Base-by-base conservation (phyloP, 2,888 invertebrate species). In the Tortrix viridana region DNA sequence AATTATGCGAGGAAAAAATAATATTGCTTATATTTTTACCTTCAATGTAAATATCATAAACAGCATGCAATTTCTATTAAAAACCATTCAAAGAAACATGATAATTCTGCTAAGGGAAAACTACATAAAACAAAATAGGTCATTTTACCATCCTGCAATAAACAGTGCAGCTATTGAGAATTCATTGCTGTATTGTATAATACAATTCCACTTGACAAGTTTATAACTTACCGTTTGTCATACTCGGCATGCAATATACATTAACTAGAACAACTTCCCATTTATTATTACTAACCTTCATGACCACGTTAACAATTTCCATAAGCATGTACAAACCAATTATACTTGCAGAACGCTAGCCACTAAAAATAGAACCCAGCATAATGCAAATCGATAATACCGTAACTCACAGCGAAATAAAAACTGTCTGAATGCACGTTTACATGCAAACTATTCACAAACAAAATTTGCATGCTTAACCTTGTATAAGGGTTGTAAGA, bases 381-480 rank as follows among this genome's bases (percentile, higher is more conserved):
- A 50, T 66, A 49, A 53, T 38, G 49, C 37, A 58, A 60, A 80
- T 76, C 74, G 75, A 78, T 78, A 79, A 69, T 74, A 72, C 46
- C 65, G 52, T 69, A 69, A 60, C 66, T 66, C 69, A 72, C 71
- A 68, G 61, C 63, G 67, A 70, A 70, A 71, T 63, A 73, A 65
- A 67, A 73, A 69, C 72, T 72, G 73, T 69, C 70, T 64, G 73
- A 69, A 70, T 74, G 73, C 75, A 77, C 71, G 71, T 80, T 75
- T 80, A 71, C 80, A 84, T 84, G 84, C 82, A 80, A 82, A 79
- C 76, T 73, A 78, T 77, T 77, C 71, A 71, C 75, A 72, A 75
- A 77, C 79, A 74, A 12, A 32, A 78, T 81, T 79, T 74, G 74
- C 81, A 83, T 81, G 75, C 74, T 73, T 76, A 80, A 72, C 72